A percentile compares a stretch with the other conserved stretches of the same genome.
phyloP scores from a whole-genome alignment of 2,113 vertebrate species.

The Okapia johnstoni region DNA sequence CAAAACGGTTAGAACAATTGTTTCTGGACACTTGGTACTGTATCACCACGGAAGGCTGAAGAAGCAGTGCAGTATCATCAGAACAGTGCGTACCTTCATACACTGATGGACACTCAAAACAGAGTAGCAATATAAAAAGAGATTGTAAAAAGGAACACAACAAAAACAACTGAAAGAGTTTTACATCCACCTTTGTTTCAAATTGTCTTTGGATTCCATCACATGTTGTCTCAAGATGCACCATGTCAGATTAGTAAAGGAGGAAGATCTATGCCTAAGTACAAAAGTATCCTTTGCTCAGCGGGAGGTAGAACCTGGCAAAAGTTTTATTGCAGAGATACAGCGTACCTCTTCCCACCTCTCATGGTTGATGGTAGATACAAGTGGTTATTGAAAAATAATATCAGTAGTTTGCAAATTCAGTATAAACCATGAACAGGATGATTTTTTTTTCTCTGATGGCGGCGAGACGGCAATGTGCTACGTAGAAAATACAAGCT shows the following conservation, averaged over 20 bases:
- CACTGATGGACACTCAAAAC: background rate
- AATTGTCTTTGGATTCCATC: slow-evolving; percentile 8
- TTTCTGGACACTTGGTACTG: background rate
- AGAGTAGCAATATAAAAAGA: slow-evolving; percentile 4
- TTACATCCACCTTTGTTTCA: background rate
- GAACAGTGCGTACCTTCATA: background rate
- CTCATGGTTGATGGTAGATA: background rate
- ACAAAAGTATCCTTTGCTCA: background rate
- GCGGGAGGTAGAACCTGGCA: slow-evolving; percentile 46
- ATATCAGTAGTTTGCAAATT: slow-evolving; percentile 25
- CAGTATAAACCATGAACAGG: slow-evolving; percentile 10
- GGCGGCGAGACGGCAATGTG: background rate
- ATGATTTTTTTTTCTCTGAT: background rate
- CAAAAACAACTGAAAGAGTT: background rate
- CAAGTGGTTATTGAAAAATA: slow-evolving; percentile 31
- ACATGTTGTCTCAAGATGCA: background rate
- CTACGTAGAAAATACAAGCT: background rate
- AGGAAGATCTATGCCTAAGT: background rate
- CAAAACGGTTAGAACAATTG: background rate
- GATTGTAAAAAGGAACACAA: background rate
- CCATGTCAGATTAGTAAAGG: background rate
- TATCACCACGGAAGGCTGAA: fast-evolving
- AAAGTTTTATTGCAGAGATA: slow-evolving; percentile 39
- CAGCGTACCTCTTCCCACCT: background rate
- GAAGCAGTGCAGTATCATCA: background rate